A percentile compares a stretch with the other conserved stretches of the same genome.
Conservation (phyloP, 37 sponge, comb jelly and placozoan genomes). For the Tethya wilhelma region DNA sequence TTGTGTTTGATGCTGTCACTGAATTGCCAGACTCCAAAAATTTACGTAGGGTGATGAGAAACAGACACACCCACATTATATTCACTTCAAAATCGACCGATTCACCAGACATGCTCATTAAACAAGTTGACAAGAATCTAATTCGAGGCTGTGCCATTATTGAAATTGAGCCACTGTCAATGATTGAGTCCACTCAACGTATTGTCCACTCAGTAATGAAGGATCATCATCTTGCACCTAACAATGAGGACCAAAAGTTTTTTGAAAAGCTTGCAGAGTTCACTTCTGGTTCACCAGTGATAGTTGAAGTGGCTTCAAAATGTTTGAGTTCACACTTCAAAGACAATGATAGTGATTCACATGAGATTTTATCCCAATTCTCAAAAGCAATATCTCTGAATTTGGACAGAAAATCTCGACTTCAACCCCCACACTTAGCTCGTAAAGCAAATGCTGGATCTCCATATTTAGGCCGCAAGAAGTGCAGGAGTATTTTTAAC, state of each 20-base stretch:
- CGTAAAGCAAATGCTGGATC: neutral
- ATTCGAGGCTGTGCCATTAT: conserved; percentile 12
- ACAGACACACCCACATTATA: conserved; percentile 24
- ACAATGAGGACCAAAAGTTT: conserved; percentile 10
- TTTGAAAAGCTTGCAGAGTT: conserved; percentile 44
- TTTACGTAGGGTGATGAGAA: neutral
- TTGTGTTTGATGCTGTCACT: conserved; percentile 9
- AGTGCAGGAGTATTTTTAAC: too few species aligned
- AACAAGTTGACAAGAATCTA: conserved; percentile 17
- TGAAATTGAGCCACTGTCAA: conserved; percentile 44
- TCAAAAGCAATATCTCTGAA: neutral
- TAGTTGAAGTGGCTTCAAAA: conserved; percentile 20
- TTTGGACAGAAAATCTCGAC: neutral
- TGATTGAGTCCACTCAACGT: conserved; percentile 43
- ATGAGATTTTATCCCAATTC: neutral
- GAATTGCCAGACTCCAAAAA: conserved; percentile 1
- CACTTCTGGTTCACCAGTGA: conserved; percentile 34
- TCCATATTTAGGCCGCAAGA: neutral
- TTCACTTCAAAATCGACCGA: neutral
- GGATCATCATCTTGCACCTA: conserved; percentile 12
- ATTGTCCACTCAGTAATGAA: conserved; percentile 32
- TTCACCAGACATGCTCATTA: conserved; percentile 2
- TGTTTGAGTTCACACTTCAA: neutral
- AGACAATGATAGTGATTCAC: neutral
- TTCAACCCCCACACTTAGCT: neutral